Evolutionary conservation across 2,113 vertebrate species (phyloP).

Genomic region (Spilogale gracilis): DNA sequence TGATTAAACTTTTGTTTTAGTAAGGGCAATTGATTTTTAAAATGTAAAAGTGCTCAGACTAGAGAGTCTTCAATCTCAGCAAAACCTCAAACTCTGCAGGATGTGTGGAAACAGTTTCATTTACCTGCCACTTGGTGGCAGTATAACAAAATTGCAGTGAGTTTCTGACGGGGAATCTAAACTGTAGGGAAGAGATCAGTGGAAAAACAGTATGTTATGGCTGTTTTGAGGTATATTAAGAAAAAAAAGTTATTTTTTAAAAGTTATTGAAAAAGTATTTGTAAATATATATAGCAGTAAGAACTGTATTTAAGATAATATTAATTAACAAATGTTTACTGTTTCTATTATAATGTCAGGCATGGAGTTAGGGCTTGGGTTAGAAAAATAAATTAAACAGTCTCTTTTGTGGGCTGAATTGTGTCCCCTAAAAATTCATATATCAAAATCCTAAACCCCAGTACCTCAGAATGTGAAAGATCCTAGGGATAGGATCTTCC

Average conservation of each 20-base stretch:
- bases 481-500: background rate
- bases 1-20: background rate
- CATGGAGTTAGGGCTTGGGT: background rate
- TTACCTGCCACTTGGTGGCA: conserved; percentile 68
- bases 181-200: background rate
- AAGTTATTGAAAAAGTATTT: background rate
- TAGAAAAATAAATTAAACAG: background rate
- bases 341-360: background rate
- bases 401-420: background rate
- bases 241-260: background rate
- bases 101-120: background rate
- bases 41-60: background rate
- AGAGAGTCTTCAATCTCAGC: background rate
- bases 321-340: background rate
- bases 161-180: background rate
- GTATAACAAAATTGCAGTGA: conserved; percentile 65
- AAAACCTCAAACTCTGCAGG: background rate
- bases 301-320: background rate
- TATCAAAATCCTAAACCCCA: background rate
- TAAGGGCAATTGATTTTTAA: background rate
- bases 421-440: background rate
- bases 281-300: background rate
- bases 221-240: background rate
- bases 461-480: background rate
- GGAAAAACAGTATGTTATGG: background rate